Evolutionary conservation across 2,888 invertebrate genomes (phyloP), one percentile per base, ranked within the genome.

Genomic region (Odontomyia ornata): DNA sequence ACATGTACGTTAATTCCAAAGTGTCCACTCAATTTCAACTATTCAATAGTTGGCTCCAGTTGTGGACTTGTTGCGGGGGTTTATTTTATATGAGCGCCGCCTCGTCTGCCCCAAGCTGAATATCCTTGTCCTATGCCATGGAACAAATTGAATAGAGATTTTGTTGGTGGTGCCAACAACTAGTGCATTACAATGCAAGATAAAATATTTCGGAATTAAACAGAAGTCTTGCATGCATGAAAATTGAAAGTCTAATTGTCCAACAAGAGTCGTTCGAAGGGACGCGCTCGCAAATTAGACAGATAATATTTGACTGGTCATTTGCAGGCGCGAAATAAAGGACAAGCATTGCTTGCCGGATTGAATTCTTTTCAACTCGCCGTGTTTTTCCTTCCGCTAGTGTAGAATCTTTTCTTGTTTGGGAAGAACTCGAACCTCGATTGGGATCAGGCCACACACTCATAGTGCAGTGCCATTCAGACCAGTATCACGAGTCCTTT

Each of bases 41-140:
- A 72, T 28, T 56, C 57, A 30, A 72, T 72, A 56, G 28, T 56
- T 72, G 52, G 69, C 52, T 71, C 30, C 67, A 30, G 36, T 57
- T 72, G 18, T 30, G 28, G 28, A 72, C 72, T 72, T 72, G 72
- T 72, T 72, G 72, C 56, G 56, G 21, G 15, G 57, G 56, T 56
- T 30, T 13, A 30, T 30, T 72, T 72, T 46, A n/a, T 13, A 21
- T 18, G 72, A 56, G 72, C 72, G 72, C 56, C 72, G 52, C 72
- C 56, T 52, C 46, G 72, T 56, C 72, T 67, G 15, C 25, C 43
- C 13, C 67, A n/a, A 21, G 23, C 43, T 18, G 15, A 18, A 43
- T 28, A 15, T 67, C 43, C 67, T 64, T 28, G 28, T 1, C 13
- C 7, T 52, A n/a, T 43, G 27, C 47, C 15, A 21, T 47, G 23